Percentiles rank a stretch among this genome's conserved stretches.
Conservation (phyloP, 2,113 vertebrate species). For the Hippotragus niger region DNA sequence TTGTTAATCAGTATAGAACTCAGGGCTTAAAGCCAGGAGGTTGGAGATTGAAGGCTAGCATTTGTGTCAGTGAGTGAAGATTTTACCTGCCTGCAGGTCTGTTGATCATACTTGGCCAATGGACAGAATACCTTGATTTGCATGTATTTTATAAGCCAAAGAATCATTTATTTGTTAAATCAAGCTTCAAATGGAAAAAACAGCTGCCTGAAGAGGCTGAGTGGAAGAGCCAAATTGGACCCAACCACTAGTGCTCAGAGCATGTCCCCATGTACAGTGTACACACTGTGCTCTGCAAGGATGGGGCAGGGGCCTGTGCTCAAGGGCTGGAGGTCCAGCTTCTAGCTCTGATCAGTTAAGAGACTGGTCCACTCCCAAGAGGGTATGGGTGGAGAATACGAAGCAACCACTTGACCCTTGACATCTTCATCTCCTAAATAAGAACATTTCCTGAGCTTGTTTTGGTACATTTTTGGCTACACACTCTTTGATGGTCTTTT, state of each 20-base stretch:
- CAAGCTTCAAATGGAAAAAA: neutral
- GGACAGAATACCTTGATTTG: neutral
- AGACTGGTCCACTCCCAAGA: neutral
- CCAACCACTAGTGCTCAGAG: neutral
- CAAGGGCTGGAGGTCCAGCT: neutral
- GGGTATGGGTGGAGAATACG: neutral
- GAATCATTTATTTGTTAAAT: neutral
- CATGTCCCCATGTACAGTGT: accelerated
- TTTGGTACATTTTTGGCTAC: neutral
- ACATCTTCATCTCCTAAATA: neutral
- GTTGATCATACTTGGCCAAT: neutral
- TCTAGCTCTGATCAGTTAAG: neutral
- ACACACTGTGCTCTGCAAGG: neutral
- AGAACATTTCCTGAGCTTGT: neutral
- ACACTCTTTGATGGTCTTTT: neutral
- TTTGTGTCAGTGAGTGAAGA: neutral
- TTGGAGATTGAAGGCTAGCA: neutral
- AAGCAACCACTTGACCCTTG: neutral
- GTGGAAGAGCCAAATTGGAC: neutral
- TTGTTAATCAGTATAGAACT: neutral
- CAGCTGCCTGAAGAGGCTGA: neutral
- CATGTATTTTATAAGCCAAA: neutral
- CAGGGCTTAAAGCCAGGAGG: neutral
- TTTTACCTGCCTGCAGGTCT: neutral
- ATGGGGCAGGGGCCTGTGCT: neutral